Base-by-base conservation (phyloP, 2,113 vertebrate genomes). In the Chelonoidis abingdonii region DNA sequence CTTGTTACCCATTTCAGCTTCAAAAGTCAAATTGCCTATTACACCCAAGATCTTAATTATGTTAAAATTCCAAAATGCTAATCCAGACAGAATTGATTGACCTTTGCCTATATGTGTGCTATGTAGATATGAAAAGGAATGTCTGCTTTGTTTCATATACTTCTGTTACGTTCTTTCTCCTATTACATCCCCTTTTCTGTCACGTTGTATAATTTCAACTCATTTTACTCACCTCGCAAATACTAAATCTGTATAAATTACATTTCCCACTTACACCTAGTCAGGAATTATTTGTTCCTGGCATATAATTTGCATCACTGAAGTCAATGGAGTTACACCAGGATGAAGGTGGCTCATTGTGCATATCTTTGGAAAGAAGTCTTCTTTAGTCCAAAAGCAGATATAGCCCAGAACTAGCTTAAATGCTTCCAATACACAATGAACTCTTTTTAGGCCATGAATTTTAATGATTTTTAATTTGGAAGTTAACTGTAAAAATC, bases 91-190 rank as follows among this genome's bases (percentile, higher is more conserved):
- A 69, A n/a, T 10, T 38, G n/a, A 78, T 78, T 44, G 6, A 69
- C 80, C 4, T 5, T 86, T 52, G 31, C 22, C 2, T 5, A 6
- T 76, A 53, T 13, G 25, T 25, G 24, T 1, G 50, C 89, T 69
- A 19, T 19, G 16, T 35, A 82, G n/a, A 19, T 16, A 83, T 53
- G 38, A 80, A 29, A 8, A 93, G 78, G 53, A 79, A 65, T 0
- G 0, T 2, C 75, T 81, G 1, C 1, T 81, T 86, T 27, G 16
- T 89, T 90, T 80, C 17, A 82, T 38, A 25, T 6, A 62, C 65
- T 76, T 81, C 2, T 76, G 52, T 35, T 65, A 6, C 7, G 1
- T 81, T 79, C 3, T 82, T 75, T 6, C 38, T 79, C 29, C 89
- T 4, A 24, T 35, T 38, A 54, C 38, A 11, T 78, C 91, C 5